phyloP scores from a whole-genome alignment of 2,888 invertebrate genomes.

The Himalopsyche japonica region DNA sequence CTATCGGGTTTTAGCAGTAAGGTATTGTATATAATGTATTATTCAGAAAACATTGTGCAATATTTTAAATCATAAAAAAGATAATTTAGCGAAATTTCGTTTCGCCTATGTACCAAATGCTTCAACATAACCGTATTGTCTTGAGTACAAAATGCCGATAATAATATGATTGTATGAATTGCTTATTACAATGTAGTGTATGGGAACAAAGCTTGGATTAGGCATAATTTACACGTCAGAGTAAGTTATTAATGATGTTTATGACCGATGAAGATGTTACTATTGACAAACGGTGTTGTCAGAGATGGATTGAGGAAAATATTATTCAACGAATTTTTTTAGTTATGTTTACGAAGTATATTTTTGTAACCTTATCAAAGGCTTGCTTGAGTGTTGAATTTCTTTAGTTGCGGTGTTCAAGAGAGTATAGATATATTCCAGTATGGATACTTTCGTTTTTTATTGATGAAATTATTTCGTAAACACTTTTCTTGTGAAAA shows the following conservation, averaged over 20 bases:
- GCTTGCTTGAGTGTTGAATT: too few relatives aligned
- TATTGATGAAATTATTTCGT: too few relatives aligned
- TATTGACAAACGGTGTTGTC: constrained; percentile 22
- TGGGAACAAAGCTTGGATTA: constrained; percentile 24
- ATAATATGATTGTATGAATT: not conserved
- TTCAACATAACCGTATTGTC: not conserved
- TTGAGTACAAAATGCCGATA: not conserved
- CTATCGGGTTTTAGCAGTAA: too few relatives aligned
- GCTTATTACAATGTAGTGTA: not conserved
- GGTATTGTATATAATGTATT: too few relatives aligned
- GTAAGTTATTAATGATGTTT: constrained; percentile 29
- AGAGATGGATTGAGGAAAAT: not conserved
- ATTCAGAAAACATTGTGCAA: too few relatives aligned
- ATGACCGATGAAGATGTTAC: constrained; percentile 30
- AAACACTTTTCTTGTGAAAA: too few relatives aligned
- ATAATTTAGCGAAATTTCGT: not conserved
- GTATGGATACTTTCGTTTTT: too few relatives aligned
- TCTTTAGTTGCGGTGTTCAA: too few relatives aligned
- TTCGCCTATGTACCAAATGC: not conserved
- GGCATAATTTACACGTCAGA: constrained; percentile 27
- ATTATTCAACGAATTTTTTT: too few relatives aligned
- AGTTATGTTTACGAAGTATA: too few relatives aligned
- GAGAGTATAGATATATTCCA: too few relatives aligned
- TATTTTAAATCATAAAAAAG: not conserved
- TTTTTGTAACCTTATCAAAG: too few relatives aligned